Conservation (phyloP, 2,113 vertebrate genomes). For the Notarius quadriscutis region DNA sequence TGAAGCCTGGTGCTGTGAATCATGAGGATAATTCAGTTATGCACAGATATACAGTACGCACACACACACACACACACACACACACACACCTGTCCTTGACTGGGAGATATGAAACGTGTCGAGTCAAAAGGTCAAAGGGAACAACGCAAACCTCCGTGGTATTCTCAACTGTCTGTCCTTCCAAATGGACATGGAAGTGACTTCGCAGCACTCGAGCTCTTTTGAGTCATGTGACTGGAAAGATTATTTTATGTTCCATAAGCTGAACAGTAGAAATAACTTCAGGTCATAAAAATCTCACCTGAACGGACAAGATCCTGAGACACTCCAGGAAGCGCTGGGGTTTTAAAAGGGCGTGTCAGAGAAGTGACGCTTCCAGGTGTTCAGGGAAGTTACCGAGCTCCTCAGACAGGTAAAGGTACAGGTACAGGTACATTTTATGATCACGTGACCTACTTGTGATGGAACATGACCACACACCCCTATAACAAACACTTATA, state of each 20-base stretch:
- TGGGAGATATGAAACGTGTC: slow-evolving; percentile 31
- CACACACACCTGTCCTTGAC: slow-evolving; percentile 62
- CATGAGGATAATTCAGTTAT: slow-evolving; percentile 52
- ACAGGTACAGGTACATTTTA: not conserved
- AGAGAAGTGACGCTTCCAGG: not conserved
- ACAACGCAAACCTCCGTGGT: not conserved
- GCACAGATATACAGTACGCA: not conserved
- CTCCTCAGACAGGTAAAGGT: not conserved
- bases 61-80: slow-evolving; percentile 44
- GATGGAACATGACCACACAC: not conserved
- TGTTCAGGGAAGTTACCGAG: not conserved
- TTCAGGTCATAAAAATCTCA: not conserved
- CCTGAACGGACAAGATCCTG: not conserved
- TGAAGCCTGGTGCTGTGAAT: too few species aligned
- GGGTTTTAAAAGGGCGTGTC: not conserved
- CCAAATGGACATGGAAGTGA: not conserved
- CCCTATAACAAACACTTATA: not conserved
- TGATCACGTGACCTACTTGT: not conserved
- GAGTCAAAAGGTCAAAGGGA: slow-evolving; percentile 16
- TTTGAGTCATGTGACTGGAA: not conserved
- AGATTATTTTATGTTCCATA: not conserved
- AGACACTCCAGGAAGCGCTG: not conserved
- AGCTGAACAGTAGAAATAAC: not conserved
- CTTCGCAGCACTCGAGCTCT: not conserved
- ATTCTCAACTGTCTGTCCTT: not conserved